Evolutionary conservation across 2,113 vertebrate species (phyloP).

Genomic region (Phoxinus phoxinus): DNA sequence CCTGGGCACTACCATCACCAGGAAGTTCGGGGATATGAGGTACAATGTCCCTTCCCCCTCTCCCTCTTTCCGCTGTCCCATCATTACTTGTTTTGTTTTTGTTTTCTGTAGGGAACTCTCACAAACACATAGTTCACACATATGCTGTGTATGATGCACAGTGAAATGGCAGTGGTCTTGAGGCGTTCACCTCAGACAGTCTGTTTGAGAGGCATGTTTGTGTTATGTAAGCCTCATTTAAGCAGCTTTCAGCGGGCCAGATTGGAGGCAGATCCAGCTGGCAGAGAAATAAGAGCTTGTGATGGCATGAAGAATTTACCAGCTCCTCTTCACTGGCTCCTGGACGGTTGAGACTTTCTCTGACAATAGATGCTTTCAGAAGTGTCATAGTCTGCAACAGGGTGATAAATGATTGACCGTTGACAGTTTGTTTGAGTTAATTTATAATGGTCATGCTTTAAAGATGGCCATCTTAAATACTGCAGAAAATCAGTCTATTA

Average conservation of each 20-base stretch:
- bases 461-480: neutral
- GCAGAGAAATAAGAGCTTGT: slow-evolving; percentile 52
- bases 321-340: slow-evolving; percentile 18
- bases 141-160: neutral
- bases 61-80: neutral
- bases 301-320: slow-evolving; percentile 16
- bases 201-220: slow-evolving; percentile 50
- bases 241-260: slow-evolving; percentile 65
- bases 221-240: slow-evolving; percentile 68
- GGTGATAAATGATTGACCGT: neutral
- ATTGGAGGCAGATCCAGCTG: slow-evolving; percentile 41
- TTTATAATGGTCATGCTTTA: neutral
- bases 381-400: neutral
- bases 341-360: neutral
- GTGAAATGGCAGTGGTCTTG: neutral
- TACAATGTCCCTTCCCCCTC: slow-evolving; percentile 62
- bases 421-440: neutral
- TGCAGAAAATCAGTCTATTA: neutral
- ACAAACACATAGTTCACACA: neutral
- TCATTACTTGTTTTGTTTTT: slow-evolving; percentile 19
- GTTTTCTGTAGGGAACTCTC: neutral
- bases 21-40: slow-evolving; percentile 97
- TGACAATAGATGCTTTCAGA: slow-evolving; percentile 29
- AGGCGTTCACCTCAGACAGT: slow-evolving; percentile 33
- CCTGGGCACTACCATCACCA: slow-evolving; percentile 89